phyloP scores from a whole-genome alignment of 2,113 vertebrate species.

The Sitta europaea region DNA sequence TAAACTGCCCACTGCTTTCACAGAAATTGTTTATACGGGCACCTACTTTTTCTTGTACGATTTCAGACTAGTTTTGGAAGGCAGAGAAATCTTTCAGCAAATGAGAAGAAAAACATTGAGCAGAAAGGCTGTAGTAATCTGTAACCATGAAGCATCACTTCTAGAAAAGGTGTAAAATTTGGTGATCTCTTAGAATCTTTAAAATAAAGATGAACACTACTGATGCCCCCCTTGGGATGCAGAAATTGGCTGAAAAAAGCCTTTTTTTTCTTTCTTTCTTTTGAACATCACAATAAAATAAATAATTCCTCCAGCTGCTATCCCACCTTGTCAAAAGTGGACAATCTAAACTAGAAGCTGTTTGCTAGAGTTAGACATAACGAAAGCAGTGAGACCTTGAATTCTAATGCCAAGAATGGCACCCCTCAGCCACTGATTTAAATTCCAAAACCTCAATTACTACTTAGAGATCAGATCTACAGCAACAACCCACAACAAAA shows the following conservation, averaged over 20 bases:
- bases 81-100: background rate
- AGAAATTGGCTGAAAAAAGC: background rate
- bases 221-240: background rate
- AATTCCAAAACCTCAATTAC: background rate
- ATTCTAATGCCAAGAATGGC: background rate
- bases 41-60: background rate
- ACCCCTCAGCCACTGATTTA: background rate
- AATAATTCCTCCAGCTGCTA: background rate
- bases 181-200: background rate
- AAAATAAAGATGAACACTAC: background rate
- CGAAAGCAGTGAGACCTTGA: background rate
- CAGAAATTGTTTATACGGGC: background rate
- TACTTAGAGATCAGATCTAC: background rate
- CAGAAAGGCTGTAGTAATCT: background rate
- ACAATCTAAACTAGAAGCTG: background rate
- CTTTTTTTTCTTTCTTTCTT: background rate
- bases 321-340: background rate
- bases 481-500: background rate
- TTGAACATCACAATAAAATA: background rate
- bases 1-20: background rate
- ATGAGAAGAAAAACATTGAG: background rate
- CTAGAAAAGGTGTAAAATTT: background rate
- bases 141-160: background rate
- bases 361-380: slow-evolving; percentile 11
- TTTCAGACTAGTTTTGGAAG: background rate